Conservation (phyloP, 2,888 invertebrate genomes). For the Tetragonula carbonaria region DNA sequence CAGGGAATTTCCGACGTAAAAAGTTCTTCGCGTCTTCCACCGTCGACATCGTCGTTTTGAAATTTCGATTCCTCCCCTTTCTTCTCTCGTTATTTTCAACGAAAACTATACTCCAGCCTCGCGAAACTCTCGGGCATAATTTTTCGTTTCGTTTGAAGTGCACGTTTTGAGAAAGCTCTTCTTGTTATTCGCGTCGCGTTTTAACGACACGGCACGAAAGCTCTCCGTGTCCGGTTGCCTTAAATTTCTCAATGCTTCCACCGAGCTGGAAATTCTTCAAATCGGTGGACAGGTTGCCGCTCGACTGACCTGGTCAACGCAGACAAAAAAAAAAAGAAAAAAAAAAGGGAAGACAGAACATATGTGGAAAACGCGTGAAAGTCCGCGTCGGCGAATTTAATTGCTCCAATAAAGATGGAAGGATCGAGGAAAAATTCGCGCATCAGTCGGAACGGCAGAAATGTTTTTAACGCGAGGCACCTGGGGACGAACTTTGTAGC, state of each 20-base stretch:
- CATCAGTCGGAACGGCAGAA: conserved; percentile 6
- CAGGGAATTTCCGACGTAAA: conserved; percentile 38
- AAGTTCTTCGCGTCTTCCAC: conserved; percentile 24
- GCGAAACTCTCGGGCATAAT: background rate
- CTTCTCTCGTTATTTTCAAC: conserved; percentile 24
- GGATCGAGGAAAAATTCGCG: conserved; percentile 9
- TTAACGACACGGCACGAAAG: background rate
- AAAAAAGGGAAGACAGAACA: too few species aligned
- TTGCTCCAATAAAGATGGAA: background rate
- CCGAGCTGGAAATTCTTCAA: background rate
- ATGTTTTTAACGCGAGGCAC: conserved; percentile 11
- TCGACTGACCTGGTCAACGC: too few species aligned
- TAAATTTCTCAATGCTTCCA: background rate
- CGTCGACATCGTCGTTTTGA: background rate
- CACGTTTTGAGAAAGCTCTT: background rate
- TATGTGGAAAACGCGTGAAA: background rate
- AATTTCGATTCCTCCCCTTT: conserved; percentile 24
- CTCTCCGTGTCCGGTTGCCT: background rate
- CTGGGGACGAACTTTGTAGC: background rate
- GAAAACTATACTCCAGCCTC: background rate
- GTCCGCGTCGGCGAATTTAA: background rate
- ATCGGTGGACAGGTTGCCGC: background rate
- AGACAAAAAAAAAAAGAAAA: background rate
- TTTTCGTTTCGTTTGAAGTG: background rate
- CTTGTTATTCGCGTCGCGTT: background rate